Evolutionary conservation across 2,113 vertebrate genomes (phyloP), one percentile per base, ranked within the genome.

Genomic region (Epinephelus lanceolatus): DNA sequence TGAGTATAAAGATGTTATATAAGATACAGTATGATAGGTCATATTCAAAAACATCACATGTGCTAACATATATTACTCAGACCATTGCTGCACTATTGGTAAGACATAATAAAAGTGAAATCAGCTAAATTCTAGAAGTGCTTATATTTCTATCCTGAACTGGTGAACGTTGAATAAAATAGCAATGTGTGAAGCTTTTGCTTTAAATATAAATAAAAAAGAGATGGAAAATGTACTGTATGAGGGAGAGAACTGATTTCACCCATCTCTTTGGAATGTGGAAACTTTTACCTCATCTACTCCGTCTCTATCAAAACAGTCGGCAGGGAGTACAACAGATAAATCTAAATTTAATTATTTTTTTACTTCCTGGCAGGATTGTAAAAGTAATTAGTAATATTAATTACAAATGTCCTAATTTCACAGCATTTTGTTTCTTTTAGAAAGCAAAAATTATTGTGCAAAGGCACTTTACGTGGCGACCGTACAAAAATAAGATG

Each of bases 11-110:
- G 96, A 96, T 94, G 97, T 97, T 97, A 97, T 96, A 96, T 94
- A 96, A 94, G 94, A 95, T 96, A 97, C 96, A 96, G 95, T 97
- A 92, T 91, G 88, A 92, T 89, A 90, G 78, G 83, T 86, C 87
- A 88, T 90, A 90, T 85, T 91, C 76, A 84, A 87, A 87, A 93
- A 93, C 87, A 71, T 89, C 88, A 93, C 90, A 96, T 97, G 96
- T 95, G 96, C 96, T 97, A 98, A 95, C 96, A 97, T 94, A 96
- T 96, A 96, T 96, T 96, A 97, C 93, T 95, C 92, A 93, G 97
- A 97, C 96, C 96, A 85, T 96, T 94, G 96, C 97, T 97, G 95
- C 91, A 89, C 96, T 97, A 96, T 94, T 94, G 93, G 83, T 95
- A 95, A 94, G 94, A 94, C 91, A 90, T 92, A 90, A 92, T 89